Base-by-base conservation (phyloP, 1,140 invertebrate species). In the Plutomurus gul region DNA sequence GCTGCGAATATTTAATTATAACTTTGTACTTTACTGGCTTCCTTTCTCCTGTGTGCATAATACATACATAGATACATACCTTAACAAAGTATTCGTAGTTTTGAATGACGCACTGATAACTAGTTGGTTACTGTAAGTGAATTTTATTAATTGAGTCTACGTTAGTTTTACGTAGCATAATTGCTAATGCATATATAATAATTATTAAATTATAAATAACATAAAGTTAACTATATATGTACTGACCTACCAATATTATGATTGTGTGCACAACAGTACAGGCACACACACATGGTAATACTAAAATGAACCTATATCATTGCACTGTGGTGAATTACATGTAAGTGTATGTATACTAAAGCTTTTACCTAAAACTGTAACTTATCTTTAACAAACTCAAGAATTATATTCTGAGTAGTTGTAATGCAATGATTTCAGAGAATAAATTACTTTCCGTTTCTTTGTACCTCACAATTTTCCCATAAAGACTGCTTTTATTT, bases 301-400 rank as follows among this genome's bases (percentile, higher is more conserved):
- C 47, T 20, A 22, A 51, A 51, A n/a, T 65, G 56, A 65, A 65
- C 56, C 56, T 65, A 65, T 65, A 65, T 65, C 56, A 65, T 65
- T 65, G 56, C 56, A 65, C 56, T 65, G 56, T 65, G 56, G 56
- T 65, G 30, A 65, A 65, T 65, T 65, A 65, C 56, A 65, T 65
- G 56, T 65, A 65, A 33, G 56, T 27, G 22, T n/a, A 65, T 65
- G 22, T n/a, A 65, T 65, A 65, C 11, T 13, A 43, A 65, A 65
- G 56, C 56, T 65, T 65, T 33, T 65, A 65, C 56, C 56, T 65
- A 65, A 25, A 60, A 30, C 11, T 30, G 16, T 22, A 60, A 56
- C 30, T n/a, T 27, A 65, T n/a, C n/a, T n/a, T n/a, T n/a, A n/a
- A n/a, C 27, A 60, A 65, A 65, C 25, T 65, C 27, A 27, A 60